phyloP scores from a whole-genome alignment of 2,113 vertebrate genomes.

The Stegostoma tigrinum region DNA sequence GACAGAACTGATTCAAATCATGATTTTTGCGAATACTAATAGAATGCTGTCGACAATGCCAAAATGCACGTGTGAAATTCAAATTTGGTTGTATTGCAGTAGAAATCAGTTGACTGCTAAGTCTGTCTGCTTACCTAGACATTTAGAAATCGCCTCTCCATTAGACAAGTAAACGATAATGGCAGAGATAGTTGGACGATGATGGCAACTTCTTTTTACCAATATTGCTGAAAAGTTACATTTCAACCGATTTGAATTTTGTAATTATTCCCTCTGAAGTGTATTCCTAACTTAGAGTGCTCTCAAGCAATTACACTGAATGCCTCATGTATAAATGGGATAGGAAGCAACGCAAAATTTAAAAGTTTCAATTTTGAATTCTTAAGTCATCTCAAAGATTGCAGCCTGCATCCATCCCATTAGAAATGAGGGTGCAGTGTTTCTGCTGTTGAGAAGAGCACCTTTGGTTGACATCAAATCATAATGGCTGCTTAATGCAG shows the following conservation, averaged over 20 bases:
- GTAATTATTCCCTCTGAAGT: background rate
- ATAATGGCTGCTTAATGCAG: background rate
- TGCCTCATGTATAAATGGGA: background rate
- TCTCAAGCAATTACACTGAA: background rate
- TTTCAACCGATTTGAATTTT: background rate
- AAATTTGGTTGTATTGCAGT: background rate
- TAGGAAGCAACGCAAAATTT: background rate
- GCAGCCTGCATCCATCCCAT: background rate
- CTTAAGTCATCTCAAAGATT: background rate
- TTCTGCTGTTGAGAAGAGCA: background rate
- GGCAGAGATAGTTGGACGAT: background rate
- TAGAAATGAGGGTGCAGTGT: background rate
- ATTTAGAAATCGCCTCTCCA: background rate
- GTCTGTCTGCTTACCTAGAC: background rate
- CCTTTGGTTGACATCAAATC: background rate
- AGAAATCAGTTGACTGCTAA: background rate
- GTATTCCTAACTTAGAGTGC: background rate
- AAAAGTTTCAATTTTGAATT: background rate
- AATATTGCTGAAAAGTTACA: background rate
- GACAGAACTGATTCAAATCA: background rate
- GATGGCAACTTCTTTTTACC: background rate
- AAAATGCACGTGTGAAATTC: background rate
- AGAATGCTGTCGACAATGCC: background rate
- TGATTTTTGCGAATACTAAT: background rate
- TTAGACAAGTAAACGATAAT: background rate